A percentile compares a stretch with the other conserved stretches of the same genome.
phyloP scores from a whole-genome alignment of 2,888 invertebrate species.

The Sclerodermus sp. region DNA sequence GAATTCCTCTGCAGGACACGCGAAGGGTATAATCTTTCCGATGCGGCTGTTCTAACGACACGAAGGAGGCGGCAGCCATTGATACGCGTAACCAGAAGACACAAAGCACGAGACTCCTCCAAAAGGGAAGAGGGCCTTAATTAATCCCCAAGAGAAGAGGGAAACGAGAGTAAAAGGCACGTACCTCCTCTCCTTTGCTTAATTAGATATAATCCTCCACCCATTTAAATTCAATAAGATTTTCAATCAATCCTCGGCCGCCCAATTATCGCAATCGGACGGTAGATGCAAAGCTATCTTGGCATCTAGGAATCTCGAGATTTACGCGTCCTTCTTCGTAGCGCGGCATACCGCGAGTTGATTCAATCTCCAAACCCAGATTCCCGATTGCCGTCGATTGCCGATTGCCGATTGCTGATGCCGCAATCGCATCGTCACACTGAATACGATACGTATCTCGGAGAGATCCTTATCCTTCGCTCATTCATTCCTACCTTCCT shows the following conservation, averaged over 20 bases:
- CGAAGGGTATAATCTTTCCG: too few species aligned
- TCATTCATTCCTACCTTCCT: too few species aligned
- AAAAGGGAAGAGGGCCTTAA: constrained; percentile 10
- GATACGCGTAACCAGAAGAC: too few species aligned
- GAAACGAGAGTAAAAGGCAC: constrained; percentile 2
- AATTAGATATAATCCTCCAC: constrained; percentile 30
- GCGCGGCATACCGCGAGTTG: constrained; percentile 20
- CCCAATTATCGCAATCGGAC: constrained; percentile 52
- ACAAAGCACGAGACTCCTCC: neutral
- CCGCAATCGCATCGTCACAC: too few species aligned
- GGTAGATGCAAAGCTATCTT: constrained; percentile 53
- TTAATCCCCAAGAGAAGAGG: constrained; percentile 23
- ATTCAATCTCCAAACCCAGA: constrained; percentile 26
- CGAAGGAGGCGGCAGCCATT: too few species aligned
- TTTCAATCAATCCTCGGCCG: constrained; percentile 39
- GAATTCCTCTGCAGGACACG: too few species aligned
- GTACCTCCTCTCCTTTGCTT: too few species aligned
- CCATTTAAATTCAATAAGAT: constrained; percentile 34
- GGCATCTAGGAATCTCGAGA: constrained; percentile 45
- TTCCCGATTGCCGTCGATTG: too few species aligned
- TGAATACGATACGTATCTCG: too few species aligned
- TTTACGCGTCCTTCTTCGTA: constrained; percentile 25
- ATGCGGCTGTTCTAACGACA: too few species aligned
- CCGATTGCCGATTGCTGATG: too few species aligned
- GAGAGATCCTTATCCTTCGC: too few species aligned